phyloP scores from a whole-genome alignment of 2,797 vertebrate species.

The Callimico goeldii region DNA sequence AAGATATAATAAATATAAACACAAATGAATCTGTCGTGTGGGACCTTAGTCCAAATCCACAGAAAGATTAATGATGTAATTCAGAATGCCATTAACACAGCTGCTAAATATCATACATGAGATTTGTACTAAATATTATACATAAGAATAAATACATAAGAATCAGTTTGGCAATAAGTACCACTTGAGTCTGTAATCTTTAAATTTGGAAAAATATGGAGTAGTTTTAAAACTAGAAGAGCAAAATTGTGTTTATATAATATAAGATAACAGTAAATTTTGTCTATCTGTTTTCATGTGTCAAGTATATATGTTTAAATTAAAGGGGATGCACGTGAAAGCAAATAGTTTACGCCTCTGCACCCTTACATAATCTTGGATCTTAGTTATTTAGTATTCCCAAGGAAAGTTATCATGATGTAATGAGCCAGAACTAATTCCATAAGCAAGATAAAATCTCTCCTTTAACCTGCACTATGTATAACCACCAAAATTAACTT shows the following conservation, averaged over 20 bases:
- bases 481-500: background rate
- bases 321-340: background rate
- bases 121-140: background rate
- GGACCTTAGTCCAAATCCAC: background rate
- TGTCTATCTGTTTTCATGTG: background rate
- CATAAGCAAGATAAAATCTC: slow-evolving; percentile 44
- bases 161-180: background rate
- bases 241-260: background rate
- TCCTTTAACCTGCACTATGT: slow-evolving; percentile 16
- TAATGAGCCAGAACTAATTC: slow-evolving; percentile 53
- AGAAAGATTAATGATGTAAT: background rate
- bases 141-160: background rate
- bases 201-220: background rate
- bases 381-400: slow-evolving; percentile 17
- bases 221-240: background rate
- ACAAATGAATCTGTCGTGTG: background rate
- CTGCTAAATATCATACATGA: background rate
- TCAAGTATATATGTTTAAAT: background rate
- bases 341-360: slow-evolving; percentile 2
- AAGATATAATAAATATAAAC: background rate
- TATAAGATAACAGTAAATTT: background rate
- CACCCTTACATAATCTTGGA: background rate
- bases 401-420: slow-evolving; percentile 28
- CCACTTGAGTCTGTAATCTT: background rate
- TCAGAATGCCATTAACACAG: background rate